Base-by-base conservation (phyloP, 2,797 vertebrate species). In the Pseudotriccus pelzelni region DNA sequence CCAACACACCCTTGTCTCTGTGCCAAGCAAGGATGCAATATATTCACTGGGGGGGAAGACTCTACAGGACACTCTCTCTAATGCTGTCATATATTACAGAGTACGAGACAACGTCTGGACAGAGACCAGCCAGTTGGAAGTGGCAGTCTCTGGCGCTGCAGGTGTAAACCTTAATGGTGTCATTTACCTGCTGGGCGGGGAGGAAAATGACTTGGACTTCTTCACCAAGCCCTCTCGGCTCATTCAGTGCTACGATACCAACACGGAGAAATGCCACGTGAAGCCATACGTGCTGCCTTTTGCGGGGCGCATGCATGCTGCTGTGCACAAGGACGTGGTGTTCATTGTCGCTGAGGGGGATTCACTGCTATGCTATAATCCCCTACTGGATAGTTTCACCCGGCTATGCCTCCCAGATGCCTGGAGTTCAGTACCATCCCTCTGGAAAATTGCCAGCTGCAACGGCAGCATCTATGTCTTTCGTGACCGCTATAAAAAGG, bases 391-490 rank as follows among this genome's bases (percentile, higher is more conserved):
- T 97, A 99, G 99, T 92, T 99, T 99, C 96, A 99, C 99, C 1
- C 98, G 99, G 50, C 98, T 99, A 4, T 99, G 99, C 89, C 99
- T 99, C 96, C 99, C 99, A 0, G 99, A 99, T 84, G 99, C 98
- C 68, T 99, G 99, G 99, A 99, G 99, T 98, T 99, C 99, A 4
- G 98, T 99, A 77, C 99, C 99, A 1, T 99, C 99, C 7, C 98
- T 99, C 79, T 99, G 99, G 99, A 99, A 99, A 98, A 99, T 99
- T 36, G 99, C 99, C 92, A 99, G 99, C 97, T 99, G 99, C 91
- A 99, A 99, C 0, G 99, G 99, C 83, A 99, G 98, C 97, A 99
- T 99, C 89, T 99, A 99, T 5, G 99, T 99, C 56, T 99, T 99
- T 96, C 98, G 99, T 8, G 99, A 99, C 97, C 99, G 99, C 94